phyloP scores from a whole-genome alignment of 2,888 invertebrate species.

The Aleiodes leptofemur region DNA sequence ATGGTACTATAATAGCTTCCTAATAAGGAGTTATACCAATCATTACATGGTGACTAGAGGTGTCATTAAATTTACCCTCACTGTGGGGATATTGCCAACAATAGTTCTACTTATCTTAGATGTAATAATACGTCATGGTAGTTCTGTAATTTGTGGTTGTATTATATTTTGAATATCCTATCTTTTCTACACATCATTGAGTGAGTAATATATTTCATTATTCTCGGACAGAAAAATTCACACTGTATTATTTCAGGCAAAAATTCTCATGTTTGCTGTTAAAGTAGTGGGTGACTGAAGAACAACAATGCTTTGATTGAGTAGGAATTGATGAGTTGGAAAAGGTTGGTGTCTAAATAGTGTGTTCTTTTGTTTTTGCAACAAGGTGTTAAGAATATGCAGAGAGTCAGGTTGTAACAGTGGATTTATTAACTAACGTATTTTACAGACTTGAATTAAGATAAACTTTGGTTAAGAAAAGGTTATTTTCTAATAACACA shows the following conservation, averaged over 20 bases:
- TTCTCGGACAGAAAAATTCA: background rate
- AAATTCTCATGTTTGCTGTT: too few relatives aligned
- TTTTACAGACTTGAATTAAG: too few relatives aligned
- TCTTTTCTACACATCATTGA: background rate
- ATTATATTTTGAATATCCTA: slow-evolving; percentile 6
- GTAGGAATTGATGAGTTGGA: too few relatives aligned
- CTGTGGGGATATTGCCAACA: slow-evolving; percentile 1
- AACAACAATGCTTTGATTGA: too few relatives aligned
- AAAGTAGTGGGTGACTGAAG: too few relatives aligned
- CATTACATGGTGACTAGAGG: slow-evolving; percentile 22
- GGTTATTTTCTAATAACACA: too few relatives aligned
- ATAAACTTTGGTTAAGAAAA: too few relatives aligned
- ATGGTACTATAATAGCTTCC: slow-evolving; percentile 28
- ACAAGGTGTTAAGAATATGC: too few relatives aligned
- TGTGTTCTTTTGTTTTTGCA: too few relatives aligned
- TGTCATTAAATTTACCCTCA: slow-evolving; percentile 29
- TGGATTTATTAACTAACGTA: too few relatives aligned
- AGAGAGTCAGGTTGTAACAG: too few relatives aligned
- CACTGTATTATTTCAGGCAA: background rate
- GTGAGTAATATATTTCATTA: background rate
- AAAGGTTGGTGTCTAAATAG: too few relatives aligned
- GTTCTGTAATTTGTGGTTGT: slow-evolving; percentile 14
- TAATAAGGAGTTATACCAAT: slow-evolving; percentile 39
- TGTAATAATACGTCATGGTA: slow-evolving; percentile 15
- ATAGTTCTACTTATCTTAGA: slow-evolving; percentile 27